Conservation (phyloP, 2,113 vertebrate genomes). For the Isurus oxyrinchus region DNA sequence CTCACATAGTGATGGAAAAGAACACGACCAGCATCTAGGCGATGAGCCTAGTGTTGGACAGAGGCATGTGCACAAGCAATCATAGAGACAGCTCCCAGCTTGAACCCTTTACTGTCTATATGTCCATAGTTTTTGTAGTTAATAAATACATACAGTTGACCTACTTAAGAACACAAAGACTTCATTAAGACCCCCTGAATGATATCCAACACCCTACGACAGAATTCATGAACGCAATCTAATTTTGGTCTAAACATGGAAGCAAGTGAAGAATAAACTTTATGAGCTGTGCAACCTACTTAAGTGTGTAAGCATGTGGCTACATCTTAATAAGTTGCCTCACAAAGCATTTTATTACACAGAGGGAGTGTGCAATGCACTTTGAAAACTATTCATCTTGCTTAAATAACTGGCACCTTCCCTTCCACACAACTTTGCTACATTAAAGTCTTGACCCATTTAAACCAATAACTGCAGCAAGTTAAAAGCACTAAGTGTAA, state of each 20-base stretch:
- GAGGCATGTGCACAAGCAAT: no score
- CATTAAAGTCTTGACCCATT: not conserved
- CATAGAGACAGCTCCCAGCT: no score
- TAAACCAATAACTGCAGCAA: not conserved
- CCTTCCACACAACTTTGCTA: not conserved
- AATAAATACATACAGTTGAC: no score
- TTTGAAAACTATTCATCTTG: not conserved
- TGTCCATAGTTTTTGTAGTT: no score
- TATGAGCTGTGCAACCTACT: not conserved
- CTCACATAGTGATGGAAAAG: no score
- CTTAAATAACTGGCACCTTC: not conserved
- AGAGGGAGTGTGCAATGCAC: not conserved
- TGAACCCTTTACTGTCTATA: no score
- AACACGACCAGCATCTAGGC: no score
- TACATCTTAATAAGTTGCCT: not conserved
- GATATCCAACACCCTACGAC: no score
- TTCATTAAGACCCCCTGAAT: no score
- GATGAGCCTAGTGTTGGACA: no score
- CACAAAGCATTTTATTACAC: not conserved
- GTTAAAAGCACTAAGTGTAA: not conserved
- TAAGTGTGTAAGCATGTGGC: not conserved
- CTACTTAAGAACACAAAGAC: no score
- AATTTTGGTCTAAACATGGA: not conserved
- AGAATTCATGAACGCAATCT: not conserved
- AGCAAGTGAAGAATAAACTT: not conserved